Conservation (phyloP, 2,113 vertebrate genomes). For the Chaetodon trifascialis region DNA sequence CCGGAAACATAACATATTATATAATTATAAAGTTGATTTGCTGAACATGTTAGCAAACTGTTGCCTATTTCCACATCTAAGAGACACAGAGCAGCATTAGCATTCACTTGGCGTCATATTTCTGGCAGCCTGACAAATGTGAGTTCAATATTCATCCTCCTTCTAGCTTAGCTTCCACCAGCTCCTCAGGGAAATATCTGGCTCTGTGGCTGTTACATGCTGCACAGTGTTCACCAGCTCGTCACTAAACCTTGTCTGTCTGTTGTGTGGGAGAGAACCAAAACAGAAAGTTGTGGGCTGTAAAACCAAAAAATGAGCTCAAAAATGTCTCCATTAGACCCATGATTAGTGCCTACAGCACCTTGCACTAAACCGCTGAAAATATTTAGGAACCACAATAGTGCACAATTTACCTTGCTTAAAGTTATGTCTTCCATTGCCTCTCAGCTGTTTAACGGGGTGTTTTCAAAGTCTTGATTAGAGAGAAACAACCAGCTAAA, state of each 20-base stretch:
- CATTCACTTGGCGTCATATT: too few relatives aligned
- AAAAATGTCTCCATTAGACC: neutral
- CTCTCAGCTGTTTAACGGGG: neutral
- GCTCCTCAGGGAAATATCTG: neutral
- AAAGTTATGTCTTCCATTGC: neutral
- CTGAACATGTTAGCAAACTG: neutral
- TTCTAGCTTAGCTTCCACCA: neutral
- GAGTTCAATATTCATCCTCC: neutral
- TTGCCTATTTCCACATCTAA: neutral
- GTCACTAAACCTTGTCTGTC: neutral
- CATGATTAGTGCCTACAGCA: neutral
- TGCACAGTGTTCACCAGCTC: neutral
- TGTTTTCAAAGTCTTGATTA: neutral
- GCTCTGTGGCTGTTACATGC: neutral
- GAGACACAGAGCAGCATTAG: neutral
- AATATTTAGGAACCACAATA: neutral
- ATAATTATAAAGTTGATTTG: neutral
- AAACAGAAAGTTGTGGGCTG: neutral
- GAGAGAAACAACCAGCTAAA: neutral
- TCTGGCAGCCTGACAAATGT: neutral
- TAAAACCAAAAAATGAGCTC: slow-evolving; percentile 5
- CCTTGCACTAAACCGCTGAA: neutral
- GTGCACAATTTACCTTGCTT: neutral
- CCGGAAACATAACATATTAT: neutral
- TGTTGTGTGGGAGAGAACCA: neutral